Evolutionary conservation across 1,140 invertebrate species (phyloP), one percentile per base, ranked within the genome.

Genomic region (Cotesia vestalis): DNA sequence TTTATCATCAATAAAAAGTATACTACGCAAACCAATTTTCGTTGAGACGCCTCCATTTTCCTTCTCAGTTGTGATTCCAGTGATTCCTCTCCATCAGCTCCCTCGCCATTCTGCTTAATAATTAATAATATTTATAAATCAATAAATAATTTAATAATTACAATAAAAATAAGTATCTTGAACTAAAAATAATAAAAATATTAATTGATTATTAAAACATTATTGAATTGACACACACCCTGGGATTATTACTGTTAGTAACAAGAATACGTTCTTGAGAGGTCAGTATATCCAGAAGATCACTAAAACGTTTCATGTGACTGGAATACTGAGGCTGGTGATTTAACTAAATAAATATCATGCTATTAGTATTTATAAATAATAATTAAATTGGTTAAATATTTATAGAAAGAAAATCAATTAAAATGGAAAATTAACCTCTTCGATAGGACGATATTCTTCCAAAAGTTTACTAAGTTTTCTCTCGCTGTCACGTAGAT

Each of bases 401-500:
- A 53, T 2, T 62, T 36, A 38, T 12, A 14, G 36, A 71, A 55
- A 51, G 14, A 55, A 60, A 12, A 34, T 27, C 35, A 62, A 62
- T 6, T 35, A 55, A 34, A 34, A 60, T 4, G 4, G 20, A 52
- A 27, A 62, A 78, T 57, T 78, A 78, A 87, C 85, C 85, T 86
- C 83, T 17, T 75, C 77, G 36, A 76, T 64, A 59, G 78, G 75
- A 73, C 75, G 77, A 73, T 83, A 85, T 67, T 84, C 78, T 66
- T 82, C 83, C 76, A 86, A 79, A 6, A 87, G 78, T 78, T 81
- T 86, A 27, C 78, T 76, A 27, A 87, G 74, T 75, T 86, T 86
- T 55, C 68, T 77, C 77, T 87, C 85, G 76, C 86, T 87, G 71
- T 87, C 85, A 70, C 81, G 78, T 36, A 86, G 81, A 77, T 86